phyloP scores from a whole-genome alignment of 2,113 vertebrate genomes.

The Xenopus laevis region DNA sequence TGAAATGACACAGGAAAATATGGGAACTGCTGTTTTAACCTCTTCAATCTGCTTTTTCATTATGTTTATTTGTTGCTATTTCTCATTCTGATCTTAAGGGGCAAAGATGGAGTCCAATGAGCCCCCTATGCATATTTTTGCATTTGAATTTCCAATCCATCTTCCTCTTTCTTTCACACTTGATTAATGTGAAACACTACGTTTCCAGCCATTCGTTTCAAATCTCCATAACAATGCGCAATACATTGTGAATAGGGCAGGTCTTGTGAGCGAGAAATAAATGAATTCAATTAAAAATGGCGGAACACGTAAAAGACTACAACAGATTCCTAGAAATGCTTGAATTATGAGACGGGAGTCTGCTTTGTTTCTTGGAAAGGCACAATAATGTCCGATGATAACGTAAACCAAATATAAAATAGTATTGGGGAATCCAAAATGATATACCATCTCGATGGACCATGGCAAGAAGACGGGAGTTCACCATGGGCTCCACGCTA shows the following conservation, averaged over 20 bases:
- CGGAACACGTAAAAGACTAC: neutral
- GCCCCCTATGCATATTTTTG: slow-evolving; percentile 23
- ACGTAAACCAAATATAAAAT: too few relatives aligned
- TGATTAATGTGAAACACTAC: slow-evolving; percentile 32
- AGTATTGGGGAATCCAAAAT: too few relatives aligned
- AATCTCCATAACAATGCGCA: slow-evolving; percentile 37
- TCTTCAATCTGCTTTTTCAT: too few relatives aligned
- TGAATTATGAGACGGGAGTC: too few relatives aligned
- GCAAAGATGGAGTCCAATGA: neutral
- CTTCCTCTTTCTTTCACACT: slow-evolving; percentile 23
- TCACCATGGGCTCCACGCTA: neutral
- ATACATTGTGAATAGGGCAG: neutral
- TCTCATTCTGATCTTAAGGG: too few relatives aligned
- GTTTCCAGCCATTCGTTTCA: neutral
- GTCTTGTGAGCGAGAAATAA: neutral
- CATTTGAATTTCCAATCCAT: slow-evolving; percentile 33
- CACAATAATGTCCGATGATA: too few relatives aligned
- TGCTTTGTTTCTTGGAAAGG: too few relatives aligned
- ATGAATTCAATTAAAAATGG: slow-evolving; percentile 1
- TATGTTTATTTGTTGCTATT: too few relatives aligned
- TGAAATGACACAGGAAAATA: too few relatives aligned
- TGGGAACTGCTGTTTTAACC: too few relatives aligned
- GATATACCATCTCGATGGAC: neutral
- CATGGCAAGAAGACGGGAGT: neutral
- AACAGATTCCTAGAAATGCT: neutral